A percentile compares a stretch with the other conserved stretches of the same genome.
Conservation (phyloP, 2,113 vertebrate species). For the Ammodramus savannarum region DNA sequence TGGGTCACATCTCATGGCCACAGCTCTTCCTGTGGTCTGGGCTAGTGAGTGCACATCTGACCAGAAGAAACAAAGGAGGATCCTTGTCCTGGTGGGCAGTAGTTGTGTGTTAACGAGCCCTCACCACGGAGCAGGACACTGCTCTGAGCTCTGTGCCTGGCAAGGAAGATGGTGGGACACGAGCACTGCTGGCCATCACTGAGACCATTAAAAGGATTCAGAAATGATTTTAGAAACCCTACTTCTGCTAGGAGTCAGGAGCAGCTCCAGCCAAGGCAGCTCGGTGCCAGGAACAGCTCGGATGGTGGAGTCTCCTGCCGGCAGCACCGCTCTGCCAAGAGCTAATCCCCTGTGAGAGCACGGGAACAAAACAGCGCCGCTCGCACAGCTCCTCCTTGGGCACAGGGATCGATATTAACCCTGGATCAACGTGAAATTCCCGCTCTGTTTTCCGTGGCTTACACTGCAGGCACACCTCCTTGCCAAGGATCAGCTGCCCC, state of each 20-base stretch:
- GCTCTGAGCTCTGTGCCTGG: not conserved
- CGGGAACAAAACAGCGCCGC: not conserved
- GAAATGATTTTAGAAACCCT: not conserved
- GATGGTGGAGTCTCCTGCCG: slow-evolving; percentile 25
- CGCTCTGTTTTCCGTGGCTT: not conserved
- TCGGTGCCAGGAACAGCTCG: slow-evolving; percentile 1
- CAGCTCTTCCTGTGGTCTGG: not conserved
- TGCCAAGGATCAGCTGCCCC: not conserved
- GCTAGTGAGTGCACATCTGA: not conserved
- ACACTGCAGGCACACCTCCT: fast-evolving
- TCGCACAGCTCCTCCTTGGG: not conserved
- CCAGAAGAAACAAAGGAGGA: not conserved
- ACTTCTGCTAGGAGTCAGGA: not conserved
- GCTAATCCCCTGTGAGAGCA: slow-evolving; percentile 24
- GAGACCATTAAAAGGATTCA: not conserved
- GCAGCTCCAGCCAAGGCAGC: not conserved
- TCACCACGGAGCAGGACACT: fast-evolving
- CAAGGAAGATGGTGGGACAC: not conserved
- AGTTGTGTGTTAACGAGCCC: fast-evolving
- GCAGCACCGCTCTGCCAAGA: not conserved
- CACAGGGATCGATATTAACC: not conserved
- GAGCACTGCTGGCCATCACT: fast-evolving
- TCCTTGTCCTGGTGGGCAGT: not conserved
- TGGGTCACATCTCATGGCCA: fast-evolving
- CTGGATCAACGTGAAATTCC: not conserved